These are phyloP conservation scores for Agrotis ipsilon DNA, from an alignment of 2,888 invertebrate genomes.

Conservation along the genomic window DNA sequence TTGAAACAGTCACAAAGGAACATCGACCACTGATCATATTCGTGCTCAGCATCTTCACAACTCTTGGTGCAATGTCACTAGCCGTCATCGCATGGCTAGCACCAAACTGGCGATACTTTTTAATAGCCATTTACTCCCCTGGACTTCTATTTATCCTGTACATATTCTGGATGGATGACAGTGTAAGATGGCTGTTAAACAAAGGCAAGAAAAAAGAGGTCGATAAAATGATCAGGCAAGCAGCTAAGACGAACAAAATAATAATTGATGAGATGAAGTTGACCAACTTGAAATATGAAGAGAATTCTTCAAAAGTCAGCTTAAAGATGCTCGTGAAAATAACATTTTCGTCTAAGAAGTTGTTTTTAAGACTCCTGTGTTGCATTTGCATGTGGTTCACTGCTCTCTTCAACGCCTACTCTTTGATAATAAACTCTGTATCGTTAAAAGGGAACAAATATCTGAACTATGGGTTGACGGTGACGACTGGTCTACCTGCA, in stretches of 20 bases:
- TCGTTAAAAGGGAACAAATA: constrained; percentile 94
- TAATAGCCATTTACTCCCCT: constrained; percentile 93
- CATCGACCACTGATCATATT: constrained; percentile 62
- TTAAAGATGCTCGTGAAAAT: constrained; percentile 44
- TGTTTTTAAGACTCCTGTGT: constrained; percentile 72
- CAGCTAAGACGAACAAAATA: constrained; percentile 86
- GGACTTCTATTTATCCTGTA: constrained; percentile 92
- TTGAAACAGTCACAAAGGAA: constrained; percentile 78
- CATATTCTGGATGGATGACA: constrained; percentile 93
- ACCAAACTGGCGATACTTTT: constrained; percentile 92
- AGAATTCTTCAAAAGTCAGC: constrained; percentile 54
- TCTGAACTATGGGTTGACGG: constrained; percentile 93
- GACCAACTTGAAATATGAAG: constrained; percentile 68
- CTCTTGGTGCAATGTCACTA: constrained; percentile 43
- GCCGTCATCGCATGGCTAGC: constrained; percentile 69
- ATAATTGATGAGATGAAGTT: constrained; percentile 71
- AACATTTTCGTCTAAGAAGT: constrained; percentile 69
- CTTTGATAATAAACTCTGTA: constrained; percentile 93
- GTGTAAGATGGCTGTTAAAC: constrained; percentile 94
- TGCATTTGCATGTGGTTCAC: constrained; percentile 79
- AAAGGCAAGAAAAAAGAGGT: constrained; percentile 93
- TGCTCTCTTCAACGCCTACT: constrained; percentile 89
- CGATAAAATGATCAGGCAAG: constrained; percentile 89
- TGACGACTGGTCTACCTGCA: constrained; percentile 91
- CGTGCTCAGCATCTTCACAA: constrained; percentile 42